phyloP scores from a whole-genome alignment of 37 sponge, comb jelly and placozoan species.

The Lycopodina hypogea region DNA sequence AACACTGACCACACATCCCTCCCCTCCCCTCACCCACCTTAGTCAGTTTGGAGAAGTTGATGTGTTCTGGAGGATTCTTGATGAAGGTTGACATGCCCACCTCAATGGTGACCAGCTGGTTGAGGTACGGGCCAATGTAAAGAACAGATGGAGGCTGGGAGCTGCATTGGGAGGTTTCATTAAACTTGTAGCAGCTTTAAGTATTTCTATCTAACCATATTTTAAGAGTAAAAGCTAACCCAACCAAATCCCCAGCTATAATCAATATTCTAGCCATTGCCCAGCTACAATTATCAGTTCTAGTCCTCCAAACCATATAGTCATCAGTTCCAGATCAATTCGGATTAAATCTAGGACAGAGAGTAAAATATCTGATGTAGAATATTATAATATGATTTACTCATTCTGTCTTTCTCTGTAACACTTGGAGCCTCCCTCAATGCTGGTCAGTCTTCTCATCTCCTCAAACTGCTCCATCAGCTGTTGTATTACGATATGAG shows the following conservation, averaged over 20 bases:
- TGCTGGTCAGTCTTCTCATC: constrained; percentile 20
- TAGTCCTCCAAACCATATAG: too few species aligned
- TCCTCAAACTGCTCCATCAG: constrained; percentile 18
- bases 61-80: constrained; percentile 56
- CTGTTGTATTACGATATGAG: neutral
- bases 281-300: too few species aligned
- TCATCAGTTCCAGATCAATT: too few species aligned
- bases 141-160: constrained; percentile 55
- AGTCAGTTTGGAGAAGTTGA: constrained; percentile 63
- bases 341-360: too few species aligned
- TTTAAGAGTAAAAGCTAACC: neutral
- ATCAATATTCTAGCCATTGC: too few species aligned
- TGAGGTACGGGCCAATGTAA: constrained; percentile 70
- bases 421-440: constrained; percentile 23
- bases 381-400: too few species aligned
- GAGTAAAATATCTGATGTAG: too few species aligned
- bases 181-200: neutral
- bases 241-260: neutral
- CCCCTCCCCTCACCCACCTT: too few species aligned
- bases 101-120: constrained; percentile 60
- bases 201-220: too few species aligned
- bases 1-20: too few species aligned
- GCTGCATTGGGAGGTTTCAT: constrained; percentile 10
- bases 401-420: constrained; percentile 39
- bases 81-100: constrained; percentile 71